Evolutionary conservation across 2,113 vertebrate species (phyloP).

Genomic region (Cynopterus brachyotis): DNA sequence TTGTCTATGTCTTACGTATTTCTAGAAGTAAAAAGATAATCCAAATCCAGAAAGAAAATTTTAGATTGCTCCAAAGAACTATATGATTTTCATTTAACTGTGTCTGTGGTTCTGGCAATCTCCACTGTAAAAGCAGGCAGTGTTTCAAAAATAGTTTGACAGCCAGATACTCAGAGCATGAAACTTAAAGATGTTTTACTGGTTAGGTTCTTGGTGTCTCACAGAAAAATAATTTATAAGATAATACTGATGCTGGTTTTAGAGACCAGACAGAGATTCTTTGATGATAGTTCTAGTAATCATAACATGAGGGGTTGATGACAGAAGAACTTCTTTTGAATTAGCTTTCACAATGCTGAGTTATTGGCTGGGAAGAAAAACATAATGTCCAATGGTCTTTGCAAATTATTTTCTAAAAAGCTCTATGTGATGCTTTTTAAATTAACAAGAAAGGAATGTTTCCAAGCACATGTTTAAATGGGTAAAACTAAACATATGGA

Average conservation of each 20-base stretch:
- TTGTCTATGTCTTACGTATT: background rate
- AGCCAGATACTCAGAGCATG: background rate
- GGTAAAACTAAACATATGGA: background rate
- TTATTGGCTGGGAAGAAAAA: background rate
- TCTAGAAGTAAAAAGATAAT: constrained; percentile 13
- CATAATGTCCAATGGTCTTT: background rate
- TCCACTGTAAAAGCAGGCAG: background rate
- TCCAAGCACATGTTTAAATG: background rate
- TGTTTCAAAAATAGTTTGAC: background rate
- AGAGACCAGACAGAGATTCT: background rate
- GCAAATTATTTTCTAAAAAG: background rate
- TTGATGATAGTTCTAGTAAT: background rate
- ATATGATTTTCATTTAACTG: background rate
- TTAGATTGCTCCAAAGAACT: background rate
- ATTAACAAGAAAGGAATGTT: background rate
- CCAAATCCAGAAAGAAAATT: constrained; percentile 7
- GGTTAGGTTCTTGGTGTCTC: background rate
- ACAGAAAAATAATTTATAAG: background rate
- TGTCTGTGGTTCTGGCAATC: background rate
- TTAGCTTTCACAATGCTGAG: background rate
- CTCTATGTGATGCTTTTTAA: background rate
- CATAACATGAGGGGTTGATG: background rate
- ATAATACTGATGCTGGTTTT: background rate
- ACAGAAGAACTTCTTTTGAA: background rate
- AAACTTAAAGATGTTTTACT: background rate